A percentile compares a stretch with the other conserved stretches of the same genome.
These are phyloP conservation scores for Stomorhina lunata DNA, from an alignment of 2,888 invertebrate genomes.

Conservation along the genomic window DNA sequence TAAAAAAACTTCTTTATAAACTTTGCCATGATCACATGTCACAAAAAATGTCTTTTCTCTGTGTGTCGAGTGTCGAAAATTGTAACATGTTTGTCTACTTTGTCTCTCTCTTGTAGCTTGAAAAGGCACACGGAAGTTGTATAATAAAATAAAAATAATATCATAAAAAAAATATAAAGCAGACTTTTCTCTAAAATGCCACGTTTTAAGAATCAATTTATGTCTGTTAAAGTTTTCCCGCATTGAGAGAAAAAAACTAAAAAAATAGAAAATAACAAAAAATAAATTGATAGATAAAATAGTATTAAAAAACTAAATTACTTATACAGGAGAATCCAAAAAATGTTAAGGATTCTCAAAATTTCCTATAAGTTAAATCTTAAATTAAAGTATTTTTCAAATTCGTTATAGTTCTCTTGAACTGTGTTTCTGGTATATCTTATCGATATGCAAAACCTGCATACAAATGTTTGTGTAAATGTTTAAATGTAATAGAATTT, in stretches of 20 bases:
- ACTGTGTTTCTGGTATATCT: no score
- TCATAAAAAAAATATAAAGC: no score
- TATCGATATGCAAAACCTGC: no score
- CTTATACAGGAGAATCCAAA: background rate
- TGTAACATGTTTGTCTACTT: background rate
- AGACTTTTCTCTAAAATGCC: background rate
- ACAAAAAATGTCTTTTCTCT: no score
- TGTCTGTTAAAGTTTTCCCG: background rate
- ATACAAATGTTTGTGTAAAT: no score
- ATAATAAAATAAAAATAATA: background rate
- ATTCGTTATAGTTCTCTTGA: no score
- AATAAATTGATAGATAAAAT: conserved; percentile 45
- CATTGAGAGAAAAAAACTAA: background rate
- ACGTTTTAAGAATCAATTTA: conserved; percentile 25
- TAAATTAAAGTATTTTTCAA: no score
- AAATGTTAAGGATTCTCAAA: no score
- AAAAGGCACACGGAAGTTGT: background rate
- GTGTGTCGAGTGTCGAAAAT: conserved; percentile 3
- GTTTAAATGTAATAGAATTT: background rate
- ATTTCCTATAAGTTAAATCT: no score
- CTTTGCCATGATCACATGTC: no score
- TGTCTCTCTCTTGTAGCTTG: no score
- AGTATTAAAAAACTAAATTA: background rate
- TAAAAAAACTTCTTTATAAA: background rate
- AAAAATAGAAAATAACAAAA: background rate